Evolutionary conservation across 35 echinoderm and acorn worm species (phyloP).

Genomic region (Ptychodera flava): DNA sequence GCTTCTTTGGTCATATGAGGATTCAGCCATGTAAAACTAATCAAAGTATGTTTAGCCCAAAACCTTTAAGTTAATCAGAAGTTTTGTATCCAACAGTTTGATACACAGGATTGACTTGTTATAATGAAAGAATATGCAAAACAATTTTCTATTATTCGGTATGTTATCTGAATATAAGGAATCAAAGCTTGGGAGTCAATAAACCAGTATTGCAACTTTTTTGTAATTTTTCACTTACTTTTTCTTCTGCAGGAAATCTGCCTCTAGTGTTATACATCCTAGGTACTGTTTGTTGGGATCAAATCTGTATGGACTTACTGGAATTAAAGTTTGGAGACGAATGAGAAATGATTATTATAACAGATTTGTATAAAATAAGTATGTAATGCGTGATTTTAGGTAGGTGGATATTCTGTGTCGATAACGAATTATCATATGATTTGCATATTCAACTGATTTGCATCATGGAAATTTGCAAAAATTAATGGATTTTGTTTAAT

Average conservation of each 20-base stretch:
- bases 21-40: no score
- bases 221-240: no score
- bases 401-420: not conserved
- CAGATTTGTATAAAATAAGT: not conserved
- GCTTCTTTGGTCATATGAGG: no score
- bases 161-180: no score
- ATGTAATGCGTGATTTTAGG: not conserved
- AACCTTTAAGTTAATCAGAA: no score
- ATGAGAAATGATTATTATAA: conserved; percentile 5
- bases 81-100: no score
- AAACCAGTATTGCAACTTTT: no score
- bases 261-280: conserved; percentile 68
- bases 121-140: no score
- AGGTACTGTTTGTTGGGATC: conserved; percentile 51
- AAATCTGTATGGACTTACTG: conserved; percentile 56
- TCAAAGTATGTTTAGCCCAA: no score
- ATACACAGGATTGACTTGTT: no score
- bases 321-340: conserved; percentile 17
- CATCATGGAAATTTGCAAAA: not conserved
- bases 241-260: conserved; percentile 93
- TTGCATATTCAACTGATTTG: not conserved
- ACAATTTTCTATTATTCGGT: no score
- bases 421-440: not conserved
- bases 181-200: no score
- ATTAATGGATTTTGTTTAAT: not conserved